phyloP scores from a whole-genome alignment of 2,888 invertebrate genomes.

The Allolobophora icterica region DNA sequence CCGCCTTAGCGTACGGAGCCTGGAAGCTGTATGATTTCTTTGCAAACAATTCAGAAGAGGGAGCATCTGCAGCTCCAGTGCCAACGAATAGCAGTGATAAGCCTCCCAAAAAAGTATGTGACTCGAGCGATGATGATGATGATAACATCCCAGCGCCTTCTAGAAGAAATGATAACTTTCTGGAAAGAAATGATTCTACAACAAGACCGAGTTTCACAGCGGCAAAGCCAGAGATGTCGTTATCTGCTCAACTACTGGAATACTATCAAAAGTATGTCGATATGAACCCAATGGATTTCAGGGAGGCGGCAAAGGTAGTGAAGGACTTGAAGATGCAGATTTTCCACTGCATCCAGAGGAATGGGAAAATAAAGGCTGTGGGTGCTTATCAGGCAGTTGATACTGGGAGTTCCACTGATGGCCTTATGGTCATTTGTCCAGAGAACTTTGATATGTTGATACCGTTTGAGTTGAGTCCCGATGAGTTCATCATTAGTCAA shows the following conservation, averaged over 20 bases:
- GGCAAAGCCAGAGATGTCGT: background rate
- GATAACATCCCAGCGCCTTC: background rate
- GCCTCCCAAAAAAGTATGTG: background rate
- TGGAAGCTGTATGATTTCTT: conserved; percentile 39
- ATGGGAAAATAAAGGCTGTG: background rate
- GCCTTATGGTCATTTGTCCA: conserved; percentile 39
- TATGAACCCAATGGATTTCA: conserved; percentile 29
- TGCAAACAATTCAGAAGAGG: background rate
- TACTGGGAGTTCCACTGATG: conserved; percentile 39
- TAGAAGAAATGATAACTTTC: background rate
- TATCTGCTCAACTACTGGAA: conserved; percentile 33
- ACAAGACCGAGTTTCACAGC: background rate
- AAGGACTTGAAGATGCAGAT: conserved; percentile 37
- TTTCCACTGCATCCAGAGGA: background rate
- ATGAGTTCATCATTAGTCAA: conserved; percentile 8
- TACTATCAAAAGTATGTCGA: conserved; percentile 40
- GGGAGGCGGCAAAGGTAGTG: conserved; percentile 28
- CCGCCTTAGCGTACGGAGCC: conserved; percentile 36
- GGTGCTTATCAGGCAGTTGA: background rate
- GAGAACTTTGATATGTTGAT: conserved; percentile 41
- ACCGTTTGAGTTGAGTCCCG: conserved; percentile 28
- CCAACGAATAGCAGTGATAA: background rate
- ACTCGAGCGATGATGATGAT: background rate
- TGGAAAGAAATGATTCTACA: background rate
- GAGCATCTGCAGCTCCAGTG: background rate